Evolutionary conservation across 2,113 vertebrate genomes (phyloP), one percentile per base, ranked within the genome.

Genomic region (Perca schrenkii): DNA sequence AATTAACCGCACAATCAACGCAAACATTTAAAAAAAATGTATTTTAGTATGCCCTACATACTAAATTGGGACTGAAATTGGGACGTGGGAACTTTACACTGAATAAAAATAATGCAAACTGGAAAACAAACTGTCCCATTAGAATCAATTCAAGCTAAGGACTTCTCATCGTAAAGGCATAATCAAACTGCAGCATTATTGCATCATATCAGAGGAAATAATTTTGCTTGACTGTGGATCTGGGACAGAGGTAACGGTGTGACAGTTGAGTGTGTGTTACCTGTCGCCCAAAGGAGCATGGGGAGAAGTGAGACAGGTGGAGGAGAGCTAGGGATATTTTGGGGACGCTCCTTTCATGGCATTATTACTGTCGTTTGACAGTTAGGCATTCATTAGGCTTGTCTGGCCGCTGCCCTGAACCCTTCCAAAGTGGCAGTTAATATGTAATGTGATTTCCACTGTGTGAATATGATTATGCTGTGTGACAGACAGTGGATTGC

Each of bases 401-500:
- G 82, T 89, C 86, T 77, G 54, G 84, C 77, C 57, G 17, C 85
- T 66, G 76, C 62, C 86, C 75, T 70, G 85, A 88, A 80, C 84
- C 74, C 78, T 60, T 89, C 85, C 75, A 49, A 83, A 43, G 69
- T 84, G 79, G 58, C 90, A 72, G 82, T 79, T 82, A 74, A 87
- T 80, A 85, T 75, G 74, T 82, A 81, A 84, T 82, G 75, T 89
- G 85, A 90, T 88, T 81, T 88, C 86, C 82, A 43, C 79, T 77
- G 79, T 58, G 69, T 69, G 87, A 88, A 89, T 85, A 61, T 74
- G 84, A 91, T 91, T 86, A 85, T 12, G 11, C 52, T 1, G 74
- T 50, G 58, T 86, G 88, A 89, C 85, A 79, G 88, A 87, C 86
- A 89, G 81, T 50, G 68, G 86, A 87, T 77, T 88, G 68, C 83